A percentile compares a stretch with the other conserved stretches of the same genome.
Evolutionary conservation across 2,888 invertebrate genomes (phyloP).

Genomic region (Hemicrepidius hirtus): DNA sequence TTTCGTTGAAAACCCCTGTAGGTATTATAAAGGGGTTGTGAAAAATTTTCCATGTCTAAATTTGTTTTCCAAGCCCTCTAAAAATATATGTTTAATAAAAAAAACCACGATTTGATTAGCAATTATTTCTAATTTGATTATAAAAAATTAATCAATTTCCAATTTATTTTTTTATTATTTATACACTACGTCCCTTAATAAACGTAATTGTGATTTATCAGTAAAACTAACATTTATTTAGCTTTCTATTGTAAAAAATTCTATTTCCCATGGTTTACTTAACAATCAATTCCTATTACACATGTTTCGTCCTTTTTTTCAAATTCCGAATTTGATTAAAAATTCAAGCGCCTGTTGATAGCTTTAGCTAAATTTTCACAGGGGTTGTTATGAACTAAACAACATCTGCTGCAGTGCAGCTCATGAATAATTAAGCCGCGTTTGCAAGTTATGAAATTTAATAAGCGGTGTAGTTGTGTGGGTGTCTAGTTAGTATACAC

Average conservation of each 20-base stretch:
- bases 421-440: slow-evolving; percentile 12
- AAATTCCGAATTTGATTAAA: neutral
- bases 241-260: slow-evolving; percentile 3
- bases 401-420: slow-evolving; percentile 11
- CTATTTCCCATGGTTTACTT: slow-evolving; percentile 6
- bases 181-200: too few relatives aligned
- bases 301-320: too few relatives aligned
- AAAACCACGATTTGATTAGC: too few relatives aligned
- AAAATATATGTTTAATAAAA: too few relatives aligned
- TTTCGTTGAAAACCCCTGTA: too few relatives aligned
- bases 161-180: too few relatives aligned
- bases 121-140: too few relatives aligned
- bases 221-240: neutral
- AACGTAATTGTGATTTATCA: slow-evolving; percentile 3
- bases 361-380: neutral
- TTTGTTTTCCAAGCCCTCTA: too few relatives aligned
- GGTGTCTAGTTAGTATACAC: neutral
- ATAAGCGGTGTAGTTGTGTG: neutral
- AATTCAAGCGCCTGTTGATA: neutral
- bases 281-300: neutral
- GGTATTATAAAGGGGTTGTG: too few relatives aligned
- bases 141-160: too few relatives aligned
- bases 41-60: too few relatives aligned
- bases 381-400: neutral
- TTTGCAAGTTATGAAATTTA: slow-evolving; percentile 5